phyloP scores from a whole-genome alignment of 2,113 vertebrate species.

The Phalacrocorax pelagicus region DNA sequence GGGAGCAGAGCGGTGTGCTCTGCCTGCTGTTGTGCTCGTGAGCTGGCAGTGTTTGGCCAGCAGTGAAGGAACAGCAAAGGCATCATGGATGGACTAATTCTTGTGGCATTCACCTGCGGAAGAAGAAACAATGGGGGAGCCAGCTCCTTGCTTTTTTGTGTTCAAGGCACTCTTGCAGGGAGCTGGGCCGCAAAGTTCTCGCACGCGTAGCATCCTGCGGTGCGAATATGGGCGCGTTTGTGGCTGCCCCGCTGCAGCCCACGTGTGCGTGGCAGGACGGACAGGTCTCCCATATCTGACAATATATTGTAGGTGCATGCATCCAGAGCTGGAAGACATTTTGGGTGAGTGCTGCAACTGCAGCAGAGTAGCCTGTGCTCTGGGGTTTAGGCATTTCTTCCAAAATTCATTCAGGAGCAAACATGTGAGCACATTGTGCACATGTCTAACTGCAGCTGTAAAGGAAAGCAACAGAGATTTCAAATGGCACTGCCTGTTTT shows the following conservation, averaged over 20 bases:
- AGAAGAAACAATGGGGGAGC: not conserved
- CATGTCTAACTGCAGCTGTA: not conserved
- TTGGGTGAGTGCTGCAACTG: not conserved
- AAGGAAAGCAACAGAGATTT: not conserved
- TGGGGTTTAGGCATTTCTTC: not conserved
- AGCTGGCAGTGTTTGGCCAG: not conserved
- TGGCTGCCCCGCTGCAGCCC: not conserved
- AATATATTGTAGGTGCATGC: accelerated
- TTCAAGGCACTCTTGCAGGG: not conserved
- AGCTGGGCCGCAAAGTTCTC: not conserved
- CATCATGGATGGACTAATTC: not conserved
- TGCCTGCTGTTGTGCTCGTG: not conserved
- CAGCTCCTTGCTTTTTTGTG: not conserved
- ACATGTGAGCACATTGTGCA: not conserved
- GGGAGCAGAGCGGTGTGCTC: no score
- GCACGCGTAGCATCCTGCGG: accelerated
- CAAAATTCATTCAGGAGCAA: not conserved
- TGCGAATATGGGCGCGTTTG: accelerated
- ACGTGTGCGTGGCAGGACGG: accelerated
- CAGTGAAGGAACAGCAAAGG: not conserved
- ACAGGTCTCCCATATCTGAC: accelerated
- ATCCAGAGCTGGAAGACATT: not conserved
- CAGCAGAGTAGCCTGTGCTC: not conserved
- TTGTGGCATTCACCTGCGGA: not conserved
- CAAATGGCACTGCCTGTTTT: not conserved